phyloP scores from a whole-genome alignment of 2,888 invertebrate genomes.

The Platycheirus rosarum region DNA sequence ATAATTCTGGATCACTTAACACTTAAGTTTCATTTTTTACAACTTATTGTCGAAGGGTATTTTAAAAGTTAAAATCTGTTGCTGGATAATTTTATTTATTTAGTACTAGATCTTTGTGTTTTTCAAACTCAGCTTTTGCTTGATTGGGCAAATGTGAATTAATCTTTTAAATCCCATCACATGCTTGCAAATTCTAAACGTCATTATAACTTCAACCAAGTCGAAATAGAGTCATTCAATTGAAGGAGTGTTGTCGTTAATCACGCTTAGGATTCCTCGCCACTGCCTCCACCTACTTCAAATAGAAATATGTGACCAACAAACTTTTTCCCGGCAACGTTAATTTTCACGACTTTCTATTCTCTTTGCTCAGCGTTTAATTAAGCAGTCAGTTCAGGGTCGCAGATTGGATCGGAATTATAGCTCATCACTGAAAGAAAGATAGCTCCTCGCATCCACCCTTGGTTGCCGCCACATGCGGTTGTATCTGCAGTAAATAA shows the following conservation, averaged over 20 bases:
- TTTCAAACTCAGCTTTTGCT: too few relatives aligned
- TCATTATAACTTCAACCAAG: conserved; percentile 56
- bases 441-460: not conserved
- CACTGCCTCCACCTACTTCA: not conserved
- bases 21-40: too few relatives aligned
- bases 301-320: conserved; percentile 49
- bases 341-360: conserved; percentile 8
- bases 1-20: too few relatives aligned
- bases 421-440: conserved; percentile 62
- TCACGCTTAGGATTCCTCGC: conserved; percentile 47
- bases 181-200: too few relatives aligned
- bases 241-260: conserved; percentile 69
- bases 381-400: conserved; percentile 74
- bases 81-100: too few relatives aligned
- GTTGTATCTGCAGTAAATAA: conserved; percentile 74
- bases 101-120: too few relatives aligned
- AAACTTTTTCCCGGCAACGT: conserved; percentile 45
- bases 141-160: too few relatives aligned
- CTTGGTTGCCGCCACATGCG: conserved; percentile 22
- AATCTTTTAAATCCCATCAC: too few relatives aligned
- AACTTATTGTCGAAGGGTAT: too few relatives aligned
- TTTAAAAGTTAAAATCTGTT: too few relatives aligned
- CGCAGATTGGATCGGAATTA: conserved; percentile 74
- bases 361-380: conserved; percentile 71
- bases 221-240: conserved; percentile 68